These are phyloP conservation scores for Phyllotis vaccarum DNA, from an alignment of 2,797 vertebrate genomes.

Conservation along the genomic window DNA sequence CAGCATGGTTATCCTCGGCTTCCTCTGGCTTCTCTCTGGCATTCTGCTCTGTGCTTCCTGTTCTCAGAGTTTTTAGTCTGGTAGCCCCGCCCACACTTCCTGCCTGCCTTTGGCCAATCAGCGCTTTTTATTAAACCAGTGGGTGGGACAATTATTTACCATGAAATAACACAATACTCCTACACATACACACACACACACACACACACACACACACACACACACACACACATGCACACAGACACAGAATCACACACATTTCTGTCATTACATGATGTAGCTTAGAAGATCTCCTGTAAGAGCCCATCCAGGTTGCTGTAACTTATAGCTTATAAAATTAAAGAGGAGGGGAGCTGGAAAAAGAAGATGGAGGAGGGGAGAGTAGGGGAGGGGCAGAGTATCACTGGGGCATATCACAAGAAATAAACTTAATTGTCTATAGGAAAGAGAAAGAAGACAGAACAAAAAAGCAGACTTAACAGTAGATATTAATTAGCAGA, in stretches of 20 bases:
- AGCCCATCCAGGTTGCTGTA: neutral
- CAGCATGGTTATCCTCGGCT: too few relatives aligned
- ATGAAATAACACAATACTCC: too few relatives aligned
- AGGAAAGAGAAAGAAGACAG: neutral
- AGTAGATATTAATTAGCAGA: neutral
- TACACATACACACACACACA: too few relatives aligned
- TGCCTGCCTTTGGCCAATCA: too few relatives aligned
- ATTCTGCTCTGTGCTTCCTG: too few relatives aligned
- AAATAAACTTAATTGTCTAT: neutral
- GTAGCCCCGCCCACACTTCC: too few relatives aligned
- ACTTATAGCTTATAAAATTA: neutral
- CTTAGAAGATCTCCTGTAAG: neutral
- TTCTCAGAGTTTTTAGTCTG: too few relatives aligned
- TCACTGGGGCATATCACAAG: neutral
- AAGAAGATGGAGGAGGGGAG: neutral
- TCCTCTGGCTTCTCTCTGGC: too few relatives aligned
- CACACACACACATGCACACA: neutral
- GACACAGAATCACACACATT: neutral
- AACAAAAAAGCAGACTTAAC: neutral
- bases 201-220: too few relatives aligned
- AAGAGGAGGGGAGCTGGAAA: neutral
- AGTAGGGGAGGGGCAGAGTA: neutral
- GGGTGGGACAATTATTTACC: too few relatives aligned
- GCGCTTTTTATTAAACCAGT: too few relatives aligned
- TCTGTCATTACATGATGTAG: neutral